Base-by-base conservation (phyloP, 2,888 invertebrate genomes). In the Rhopalosiphum nymphaeae region DNA sequence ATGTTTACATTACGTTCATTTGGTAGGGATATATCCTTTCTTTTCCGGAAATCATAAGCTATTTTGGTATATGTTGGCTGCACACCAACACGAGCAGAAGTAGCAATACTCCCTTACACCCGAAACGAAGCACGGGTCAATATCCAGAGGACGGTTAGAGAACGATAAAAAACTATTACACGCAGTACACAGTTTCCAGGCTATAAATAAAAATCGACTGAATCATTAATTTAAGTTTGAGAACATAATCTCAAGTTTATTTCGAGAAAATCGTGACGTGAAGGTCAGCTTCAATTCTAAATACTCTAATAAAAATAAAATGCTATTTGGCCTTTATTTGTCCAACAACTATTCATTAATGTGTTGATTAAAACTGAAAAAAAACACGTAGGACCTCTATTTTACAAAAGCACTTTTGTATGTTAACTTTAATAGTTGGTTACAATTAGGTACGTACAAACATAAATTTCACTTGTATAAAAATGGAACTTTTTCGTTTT, bases 31-130 rank as follows among this genome's bases (percentile, higher is more conserved):
- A 36, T 78, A 67, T 92, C 92, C 46, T 78, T 89, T 78, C 44
- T 84, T 85, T 89, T 89, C 89, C 89, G 84, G 89, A 89, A 93
- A 93, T 26, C 42, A 84, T 44, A 25, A 16, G 93, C 89, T 93
- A 93, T 93, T 93, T 89, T 46, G 57, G 89, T 57, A 93, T 46
- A 21, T 26, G 93, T 93, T 93, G 93, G 93, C 93, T 25, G 57
- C 57, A 44, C 11, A 93, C 93, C 89, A 93, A 46, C 44, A 53
- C 11, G 84, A 46, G 25, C 29, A 85, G 57, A 89, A 93, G 46
- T n/a, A 29, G 84, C 36, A 46, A 57, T 46, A 44, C 49, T 89
- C 89, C 53, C 67, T 57, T 46, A 42, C 36, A 42, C 57, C n/a
- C 78, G 84, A 84, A 44, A 78, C 93, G 44, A 11, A 84, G 57